A percentile compares a stretch with the other conserved stretches of the same genome.
Evolutionary conservation across 2,113 vertebrate species (phyloP).

Genomic region (mouse (Mus musculus)): DNA sequence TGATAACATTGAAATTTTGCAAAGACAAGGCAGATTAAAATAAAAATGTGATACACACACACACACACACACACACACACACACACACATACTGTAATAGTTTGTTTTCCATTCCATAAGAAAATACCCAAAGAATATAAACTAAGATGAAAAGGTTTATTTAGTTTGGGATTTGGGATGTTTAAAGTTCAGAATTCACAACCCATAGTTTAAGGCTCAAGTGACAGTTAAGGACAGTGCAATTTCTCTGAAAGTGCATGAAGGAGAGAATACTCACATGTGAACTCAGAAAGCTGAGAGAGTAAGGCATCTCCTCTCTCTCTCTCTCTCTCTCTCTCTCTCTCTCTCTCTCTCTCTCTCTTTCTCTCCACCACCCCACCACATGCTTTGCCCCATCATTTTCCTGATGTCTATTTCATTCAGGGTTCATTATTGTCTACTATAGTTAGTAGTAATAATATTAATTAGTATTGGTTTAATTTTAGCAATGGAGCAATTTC

Average conservation of each 20-base stretch:
- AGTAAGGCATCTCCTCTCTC: neutral
- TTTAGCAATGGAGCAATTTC: neutral
- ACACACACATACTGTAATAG: neutral
- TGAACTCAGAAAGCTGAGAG: neutral
- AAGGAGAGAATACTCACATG: neutral
- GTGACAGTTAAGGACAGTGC: fast-evolving
- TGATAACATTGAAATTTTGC: neutral
- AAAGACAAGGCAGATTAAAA: neutral
- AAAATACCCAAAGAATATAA: neutral
- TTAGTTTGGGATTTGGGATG: neutral
- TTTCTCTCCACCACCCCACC: neutral
- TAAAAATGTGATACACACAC: neutral
- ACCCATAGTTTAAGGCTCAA: neutral
- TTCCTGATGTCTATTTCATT: neutral
- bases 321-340: neutral
- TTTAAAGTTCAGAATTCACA: neutral
- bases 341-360: neutral
- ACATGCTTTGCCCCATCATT: neutral
- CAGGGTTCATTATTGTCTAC: neutral
- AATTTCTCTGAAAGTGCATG: neutral
- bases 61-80: neutral
- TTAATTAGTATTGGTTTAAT: neutral
- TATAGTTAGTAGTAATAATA: neutral
- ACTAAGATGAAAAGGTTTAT: neutral
- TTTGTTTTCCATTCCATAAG: too few species aligned